These are phyloP conservation scores for Nephila pilipes DNA, from an alignment of 1,140 invertebrate species.

Conservation along the genomic window DNA sequence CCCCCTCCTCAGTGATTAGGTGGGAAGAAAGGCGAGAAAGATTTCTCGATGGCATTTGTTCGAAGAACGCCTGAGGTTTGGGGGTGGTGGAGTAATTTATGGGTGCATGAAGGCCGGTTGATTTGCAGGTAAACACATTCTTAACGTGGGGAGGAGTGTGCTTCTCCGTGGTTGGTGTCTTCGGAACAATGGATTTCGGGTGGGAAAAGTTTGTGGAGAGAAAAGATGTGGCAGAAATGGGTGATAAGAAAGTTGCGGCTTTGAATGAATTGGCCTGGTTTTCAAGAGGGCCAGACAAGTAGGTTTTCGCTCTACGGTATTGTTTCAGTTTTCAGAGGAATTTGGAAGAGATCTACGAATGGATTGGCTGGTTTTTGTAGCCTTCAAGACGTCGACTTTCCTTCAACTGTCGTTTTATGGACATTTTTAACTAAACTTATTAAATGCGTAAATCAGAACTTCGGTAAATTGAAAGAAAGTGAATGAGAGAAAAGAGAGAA, in stretches of 20 bases:
- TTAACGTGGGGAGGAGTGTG: neutral
- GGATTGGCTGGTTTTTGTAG: no score
- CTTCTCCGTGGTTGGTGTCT: neutral
- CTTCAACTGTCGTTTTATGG: no score
- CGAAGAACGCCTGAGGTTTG: neutral
- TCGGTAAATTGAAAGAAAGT: no score
- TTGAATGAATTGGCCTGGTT: no score
- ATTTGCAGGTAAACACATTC: slow-evolving; percentile 58
- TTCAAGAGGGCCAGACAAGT: no score
- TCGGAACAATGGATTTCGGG: slow-evolving; percentile 20
- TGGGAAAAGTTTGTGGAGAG: slow-evolving; percentile 23
- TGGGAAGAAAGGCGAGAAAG: slow-evolving; percentile 51
- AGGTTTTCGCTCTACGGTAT: no score
- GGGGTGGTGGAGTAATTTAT: slow-evolving; percentile 25
- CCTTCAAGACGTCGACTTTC: no score
- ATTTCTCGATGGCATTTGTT: slow-evolving; percentile 28
- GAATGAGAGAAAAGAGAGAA: no score
- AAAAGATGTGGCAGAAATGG: slow-evolving; percentile 16
- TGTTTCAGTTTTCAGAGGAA: no score
- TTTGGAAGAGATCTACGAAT: no score
- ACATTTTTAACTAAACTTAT: no score
- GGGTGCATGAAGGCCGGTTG: slow-evolving; percentile 28
- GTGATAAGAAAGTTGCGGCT: neutral
- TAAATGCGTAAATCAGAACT: no score
- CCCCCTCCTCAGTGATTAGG: slow-evolving; percentile 26